phyloP scores from a whole-genome alignment of 2,888 invertebrate species.

The Abrostola tripartita region DNA sequence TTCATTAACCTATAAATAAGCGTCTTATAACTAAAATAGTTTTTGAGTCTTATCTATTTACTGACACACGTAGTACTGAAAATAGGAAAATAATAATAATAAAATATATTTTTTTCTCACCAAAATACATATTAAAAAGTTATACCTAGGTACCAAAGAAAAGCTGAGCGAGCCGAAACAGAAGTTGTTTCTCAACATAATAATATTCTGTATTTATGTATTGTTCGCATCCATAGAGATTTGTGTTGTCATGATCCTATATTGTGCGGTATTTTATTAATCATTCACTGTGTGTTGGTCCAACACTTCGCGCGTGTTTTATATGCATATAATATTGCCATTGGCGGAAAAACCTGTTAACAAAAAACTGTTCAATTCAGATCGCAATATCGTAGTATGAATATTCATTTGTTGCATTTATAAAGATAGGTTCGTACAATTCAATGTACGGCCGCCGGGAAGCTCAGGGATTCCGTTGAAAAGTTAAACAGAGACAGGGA shows the following conservation, averaged over 20 bases:
- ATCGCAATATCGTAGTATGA: constrained; percentile 27
- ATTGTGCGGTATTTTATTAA: neutral
- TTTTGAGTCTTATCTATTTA: no score
- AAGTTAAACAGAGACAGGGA: constrained; percentile 29
- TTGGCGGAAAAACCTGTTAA: constrained; percentile 22
- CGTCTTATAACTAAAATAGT: no score
- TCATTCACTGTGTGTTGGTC: neutral
- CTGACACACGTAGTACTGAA: no score
- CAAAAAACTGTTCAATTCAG: constrained; percentile 25
- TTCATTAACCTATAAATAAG: no score
- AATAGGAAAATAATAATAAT: no score
- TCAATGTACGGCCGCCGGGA: constrained; percentile 5
- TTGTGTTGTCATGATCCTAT: neutral
- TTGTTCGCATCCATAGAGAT: neutral
- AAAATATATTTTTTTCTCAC: no score
- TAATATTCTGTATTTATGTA: neutral
- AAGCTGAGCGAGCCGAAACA: no score
- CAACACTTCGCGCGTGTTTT: constrained; percentile 2
- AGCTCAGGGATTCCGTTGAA: constrained; percentile 17
- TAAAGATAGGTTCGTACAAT: constrained; percentile 22
- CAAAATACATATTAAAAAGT: no score
- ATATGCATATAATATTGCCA: constrained; percentile 15
- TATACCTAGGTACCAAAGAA: no score
- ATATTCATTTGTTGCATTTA: constrained; percentile 44
- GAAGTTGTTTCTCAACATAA: no score